A percentile compares a stretch with the other conserved stretches of the same genome.
Conservation (phyloP, 2,888 invertebrate species). For the Pristionchus arcanus region DNA sequence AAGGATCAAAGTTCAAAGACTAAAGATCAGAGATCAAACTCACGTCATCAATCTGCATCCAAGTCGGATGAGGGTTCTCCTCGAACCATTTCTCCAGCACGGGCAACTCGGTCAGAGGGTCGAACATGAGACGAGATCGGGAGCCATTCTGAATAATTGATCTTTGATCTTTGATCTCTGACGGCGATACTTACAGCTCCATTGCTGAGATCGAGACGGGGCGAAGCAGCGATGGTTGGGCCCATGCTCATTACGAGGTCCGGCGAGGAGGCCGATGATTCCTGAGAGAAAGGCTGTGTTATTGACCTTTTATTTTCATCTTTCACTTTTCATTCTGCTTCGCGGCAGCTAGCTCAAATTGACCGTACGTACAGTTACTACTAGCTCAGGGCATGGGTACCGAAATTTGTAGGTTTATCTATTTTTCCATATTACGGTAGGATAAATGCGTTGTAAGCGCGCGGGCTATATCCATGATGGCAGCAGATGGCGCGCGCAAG, state of each 20-base stretch:
- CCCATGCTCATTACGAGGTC: slow-evolving; percentile 65
- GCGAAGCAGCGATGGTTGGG: slow-evolving; percentile 65
- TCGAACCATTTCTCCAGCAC: slow-evolving; percentile 88
- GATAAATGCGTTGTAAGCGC: too few relatives aligned
- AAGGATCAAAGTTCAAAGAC: background rate
- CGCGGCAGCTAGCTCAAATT: too few relatives aligned
- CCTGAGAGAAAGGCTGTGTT: slow-evolving; percentile 62
- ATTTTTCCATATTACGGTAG: too few relatives aligned
- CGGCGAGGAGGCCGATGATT: slow-evolving; percentile 72
- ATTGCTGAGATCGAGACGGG: slow-evolving; percentile 58
- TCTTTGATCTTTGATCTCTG: slow-evolving; percentile 45
- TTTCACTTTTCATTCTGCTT: too few relatives aligned
- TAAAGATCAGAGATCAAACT: slow-evolving; percentile 79
- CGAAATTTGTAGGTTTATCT: too few relatives aligned
- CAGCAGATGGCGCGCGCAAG: slow-evolving; percentile 14
- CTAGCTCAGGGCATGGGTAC: too few relatives aligned
- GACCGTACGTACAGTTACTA: too few relatives aligned
- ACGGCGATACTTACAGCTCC: background rate
- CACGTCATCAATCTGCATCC: slow-evolving; percentile 96
- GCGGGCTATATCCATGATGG: background rate
- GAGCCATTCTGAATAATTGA: slow-evolving; percentile 59
- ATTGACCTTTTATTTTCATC: too few relatives aligned
- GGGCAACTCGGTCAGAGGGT: slow-evolving; percentile 95
- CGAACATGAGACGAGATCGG: slow-evolving; percentile 97
- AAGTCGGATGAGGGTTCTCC: slow-evolving; percentile 98